These are phyloP conservation scores for Origma solitaria DNA, from an alignment of 2,113 vertebrate species.

Conservation along the genomic window DNA sequence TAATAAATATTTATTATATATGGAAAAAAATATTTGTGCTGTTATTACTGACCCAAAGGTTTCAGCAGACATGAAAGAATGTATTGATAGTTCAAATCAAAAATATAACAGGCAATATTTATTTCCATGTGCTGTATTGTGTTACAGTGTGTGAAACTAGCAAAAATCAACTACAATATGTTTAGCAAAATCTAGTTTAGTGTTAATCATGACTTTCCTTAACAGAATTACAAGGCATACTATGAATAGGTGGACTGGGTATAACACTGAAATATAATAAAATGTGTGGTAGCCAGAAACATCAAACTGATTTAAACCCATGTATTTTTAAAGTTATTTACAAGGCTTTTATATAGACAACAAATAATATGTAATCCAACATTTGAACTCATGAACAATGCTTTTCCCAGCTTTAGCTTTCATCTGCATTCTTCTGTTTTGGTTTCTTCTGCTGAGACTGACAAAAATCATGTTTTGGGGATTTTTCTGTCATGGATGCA, in stretches of 20 bases:
- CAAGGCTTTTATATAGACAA: background rate
- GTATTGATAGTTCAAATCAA: background rate
- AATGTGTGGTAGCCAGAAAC: background rate
- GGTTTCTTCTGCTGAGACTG: background rate
- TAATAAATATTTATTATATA: background rate
- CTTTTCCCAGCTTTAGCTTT: background rate
- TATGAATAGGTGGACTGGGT: background rate
- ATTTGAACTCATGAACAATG: background rate
- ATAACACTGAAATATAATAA: background rate
- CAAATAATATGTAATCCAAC: background rate
- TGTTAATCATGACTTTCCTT: background rate
- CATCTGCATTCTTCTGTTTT: background rate
- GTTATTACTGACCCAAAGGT: background rate
- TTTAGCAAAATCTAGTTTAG: background rate
- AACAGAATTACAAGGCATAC: background rate
- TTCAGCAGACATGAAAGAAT: background rate
- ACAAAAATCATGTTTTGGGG: background rate
- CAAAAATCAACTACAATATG: background rate
- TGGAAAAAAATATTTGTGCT: background rate
- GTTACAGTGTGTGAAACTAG: background rate
- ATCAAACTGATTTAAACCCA: background rate
- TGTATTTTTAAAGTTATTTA: background rate
- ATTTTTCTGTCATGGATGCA: background rate
- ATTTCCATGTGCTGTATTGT: background rate
- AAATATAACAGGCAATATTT: background rate